Evolutionary conservation across 2,113 vertebrate species (phyloP).

Genomic region (Anarhynchus alexandrinus): DNA sequence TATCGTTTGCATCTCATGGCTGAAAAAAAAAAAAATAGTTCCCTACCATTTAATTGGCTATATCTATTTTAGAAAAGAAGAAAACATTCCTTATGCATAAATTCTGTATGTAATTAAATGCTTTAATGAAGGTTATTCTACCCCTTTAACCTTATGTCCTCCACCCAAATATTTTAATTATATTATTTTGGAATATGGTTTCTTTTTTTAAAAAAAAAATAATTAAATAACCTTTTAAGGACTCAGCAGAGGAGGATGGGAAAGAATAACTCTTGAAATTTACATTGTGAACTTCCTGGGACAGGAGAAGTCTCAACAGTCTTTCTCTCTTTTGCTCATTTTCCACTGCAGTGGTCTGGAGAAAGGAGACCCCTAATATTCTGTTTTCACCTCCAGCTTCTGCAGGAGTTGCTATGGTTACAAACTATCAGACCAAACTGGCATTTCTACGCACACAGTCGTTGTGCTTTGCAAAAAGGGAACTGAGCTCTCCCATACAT

Average conservation of each 20-base stretch:
- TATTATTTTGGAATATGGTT: not conserved
- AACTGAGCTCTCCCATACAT: not conserved
- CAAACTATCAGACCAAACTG: not conserved
- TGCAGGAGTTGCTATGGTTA: constrained; percentile 24
- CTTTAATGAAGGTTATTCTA: not conserved
- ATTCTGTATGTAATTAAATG: not conserved
- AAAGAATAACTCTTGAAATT: not conserved
- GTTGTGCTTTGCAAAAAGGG: not conserved
- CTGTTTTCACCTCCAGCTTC: not conserved
- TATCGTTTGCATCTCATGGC: not conserved
- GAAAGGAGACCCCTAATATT: not conserved
- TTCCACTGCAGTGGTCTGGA: not conserved
- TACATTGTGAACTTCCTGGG: not conserved
- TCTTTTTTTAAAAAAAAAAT: not conserved
- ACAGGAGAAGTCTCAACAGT: not conserved
- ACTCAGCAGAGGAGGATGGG: not conserved
- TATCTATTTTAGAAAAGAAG: not conserved
- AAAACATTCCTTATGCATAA: not conserved
- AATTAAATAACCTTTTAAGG: not conserved
- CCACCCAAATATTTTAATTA: not conserved
- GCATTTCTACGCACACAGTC: not conserved
- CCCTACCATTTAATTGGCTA: not conserved
- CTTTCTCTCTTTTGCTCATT: not conserved
- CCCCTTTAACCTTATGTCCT: not conserved
- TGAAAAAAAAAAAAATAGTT: not conserved